phyloP scores from a whole-genome alignment of 92 coral and sea anemone species.

The Epizoanthus rinbou region DNA sequence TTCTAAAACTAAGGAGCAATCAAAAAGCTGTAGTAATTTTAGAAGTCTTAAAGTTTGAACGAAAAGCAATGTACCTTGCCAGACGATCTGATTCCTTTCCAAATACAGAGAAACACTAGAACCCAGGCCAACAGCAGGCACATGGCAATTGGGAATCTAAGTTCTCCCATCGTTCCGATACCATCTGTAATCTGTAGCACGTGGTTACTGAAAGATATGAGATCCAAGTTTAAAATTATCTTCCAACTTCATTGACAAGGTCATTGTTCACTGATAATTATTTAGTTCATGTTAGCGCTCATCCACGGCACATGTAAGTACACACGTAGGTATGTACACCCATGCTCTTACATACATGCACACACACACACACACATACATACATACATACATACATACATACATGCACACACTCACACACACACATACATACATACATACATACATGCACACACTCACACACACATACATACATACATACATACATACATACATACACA shows the following conservation, averaged over 20 bases:
- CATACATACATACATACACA: no score
- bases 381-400: not conserved
- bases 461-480: no score
- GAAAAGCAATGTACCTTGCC: slow-evolving; percentile 32
- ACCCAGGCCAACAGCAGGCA: slow-evolving; percentile 41
- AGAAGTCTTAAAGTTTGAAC: no score
- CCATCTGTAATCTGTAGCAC: slow-evolving; percentile 49
- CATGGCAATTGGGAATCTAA: slow-evolving; percentile 36
- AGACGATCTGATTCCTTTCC: slow-evolving; percentile 44
- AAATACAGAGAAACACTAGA: slow-evolving; percentile 23
- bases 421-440: no score
- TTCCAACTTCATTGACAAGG: not conserved
- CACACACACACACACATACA: not conserved
- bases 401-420: no score
- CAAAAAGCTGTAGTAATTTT: no score
- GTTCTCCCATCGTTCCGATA: slow-evolving; percentile 38
- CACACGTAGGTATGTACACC: no score
- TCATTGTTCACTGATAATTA: not conserved
- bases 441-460: no score
- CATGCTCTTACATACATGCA: not conserved
- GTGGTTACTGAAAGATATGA: slow-evolving; percentile 23
- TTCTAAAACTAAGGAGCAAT: no score
- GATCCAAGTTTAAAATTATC: not conserved
- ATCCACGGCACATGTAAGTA: not conserved
- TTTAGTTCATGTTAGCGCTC: no score